These are phyloP conservation scores for Slavum lentiscoides DNA, from an alignment of 2,888 invertebrate species.

Conservation along the genomic window DNA sequence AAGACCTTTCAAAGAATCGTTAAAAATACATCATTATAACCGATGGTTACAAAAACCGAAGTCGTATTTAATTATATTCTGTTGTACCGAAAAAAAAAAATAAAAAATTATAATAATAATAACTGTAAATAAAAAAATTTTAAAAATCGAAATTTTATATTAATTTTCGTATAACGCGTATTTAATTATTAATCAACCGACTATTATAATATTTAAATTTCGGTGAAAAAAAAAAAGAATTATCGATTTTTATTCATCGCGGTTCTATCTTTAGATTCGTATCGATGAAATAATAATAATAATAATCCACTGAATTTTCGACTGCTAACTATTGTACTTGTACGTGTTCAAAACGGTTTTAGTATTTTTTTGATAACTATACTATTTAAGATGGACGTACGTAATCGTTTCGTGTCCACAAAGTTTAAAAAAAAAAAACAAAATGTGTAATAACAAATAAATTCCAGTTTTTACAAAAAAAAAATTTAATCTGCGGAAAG, in stretches of 20 bases:
- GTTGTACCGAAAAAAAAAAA: conserved; percentile 5
- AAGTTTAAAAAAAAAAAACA: too few species aligned
- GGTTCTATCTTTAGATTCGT: too few species aligned
- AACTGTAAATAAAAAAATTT: not conserved
- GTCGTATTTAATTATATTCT: conserved; percentile 30
- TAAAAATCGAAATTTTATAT: conserved; percentile 23
- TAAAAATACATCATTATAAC: conserved; percentile 44
- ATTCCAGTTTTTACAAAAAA: too few species aligned
- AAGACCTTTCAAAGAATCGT: conserved; percentile 31
- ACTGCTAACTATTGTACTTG: too few species aligned
- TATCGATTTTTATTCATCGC: not conserved
- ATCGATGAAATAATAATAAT: too few species aligned
- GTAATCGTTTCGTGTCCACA: too few species aligned
- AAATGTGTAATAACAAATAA: too few species aligned
- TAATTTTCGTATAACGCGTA: conserved; percentile 17
- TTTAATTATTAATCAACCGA: not conserved
- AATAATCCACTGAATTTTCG: too few species aligned
- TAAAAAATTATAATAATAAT: not conserved
- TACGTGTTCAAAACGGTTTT: too few species aligned
- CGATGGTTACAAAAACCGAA: conserved; percentile 32
- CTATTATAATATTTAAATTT: conserved; percentile 1
- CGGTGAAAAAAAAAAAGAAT: not conserved
- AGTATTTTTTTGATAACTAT: too few species aligned
- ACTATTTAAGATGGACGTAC: too few species aligned
- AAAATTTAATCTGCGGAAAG: too few species aligned